These are phyloP conservation scores for Haplochromis vanheusdeni DNA, from an alignment of 2,113 vertebrate genomes.

Conservation along the genomic window DNA sequence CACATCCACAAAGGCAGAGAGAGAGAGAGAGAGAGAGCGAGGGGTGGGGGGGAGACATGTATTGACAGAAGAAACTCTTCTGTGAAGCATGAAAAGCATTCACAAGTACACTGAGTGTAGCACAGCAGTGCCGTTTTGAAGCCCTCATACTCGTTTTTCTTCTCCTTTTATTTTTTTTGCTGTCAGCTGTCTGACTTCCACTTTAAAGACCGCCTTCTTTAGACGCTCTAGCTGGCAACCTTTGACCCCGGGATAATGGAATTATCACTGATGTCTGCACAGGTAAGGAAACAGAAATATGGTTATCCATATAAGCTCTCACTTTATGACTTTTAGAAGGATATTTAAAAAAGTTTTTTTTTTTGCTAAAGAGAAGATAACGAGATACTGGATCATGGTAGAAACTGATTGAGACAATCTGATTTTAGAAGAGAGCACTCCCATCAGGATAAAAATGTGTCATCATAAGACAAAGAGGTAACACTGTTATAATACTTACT, in stretches of 20 bases:
- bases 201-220: not conserved
- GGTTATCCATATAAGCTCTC: not conserved
- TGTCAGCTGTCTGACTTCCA: not conserved
- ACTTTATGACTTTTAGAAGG: not conserved
- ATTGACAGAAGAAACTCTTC: conserved; percentile 21
- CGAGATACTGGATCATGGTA: not conserved
- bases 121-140: not conserved
- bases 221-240: not conserved
- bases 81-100: conserved; percentile 46
- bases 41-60: not conserved
- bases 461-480: not conserved
- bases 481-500: not conserved
- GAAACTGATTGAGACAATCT: no score
- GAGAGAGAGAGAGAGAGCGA: not conserved
- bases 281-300: conserved; percentile 34
- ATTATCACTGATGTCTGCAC: conserved; percentile 53
- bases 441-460: not conserved
- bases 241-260: conserved; percentile 45
- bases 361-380: not conserved
- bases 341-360: not conserved
- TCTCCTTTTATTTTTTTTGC: not conserved
- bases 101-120: not conserved
- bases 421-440: not conserved
- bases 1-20: not conserved
- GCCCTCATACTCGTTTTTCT: not conserved